Base-by-base conservation (phyloP, 2,797 vertebrate species). In the Myiothlypis chrysogaster region DNA sequence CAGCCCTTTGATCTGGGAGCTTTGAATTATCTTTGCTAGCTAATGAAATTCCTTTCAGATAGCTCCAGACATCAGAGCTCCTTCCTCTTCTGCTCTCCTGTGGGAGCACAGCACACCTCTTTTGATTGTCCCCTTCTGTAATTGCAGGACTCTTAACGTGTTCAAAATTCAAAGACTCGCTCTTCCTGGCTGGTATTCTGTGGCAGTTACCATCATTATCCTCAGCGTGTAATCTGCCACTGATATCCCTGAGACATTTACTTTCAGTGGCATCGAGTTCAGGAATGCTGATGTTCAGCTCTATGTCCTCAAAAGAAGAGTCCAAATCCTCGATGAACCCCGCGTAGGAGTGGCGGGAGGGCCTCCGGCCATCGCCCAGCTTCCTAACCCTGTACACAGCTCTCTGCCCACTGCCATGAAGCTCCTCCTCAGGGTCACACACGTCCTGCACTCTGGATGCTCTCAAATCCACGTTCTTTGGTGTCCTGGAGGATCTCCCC, bases 321-420 rank as follows among this genome's bases (percentile, higher is more conserved):
- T 99, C 98, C 91, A 99, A 97, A 41, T 98, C 98, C 35, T 98
- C 98, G 3, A 98, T 97, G 96, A 98, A 98, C 44, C 99, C 99
- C 0, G 98, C 98, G 25, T 99, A 99, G 0, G 99, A 99, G 95
- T 99, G 99, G 63, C 98, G 98, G 91, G 99, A 99, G 37, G 97
- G 97, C 66, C 98, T 98, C 81, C 98, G 96, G 68, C 95, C 95
- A 4, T 99, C 96, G 6, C 84, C 60, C 20, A 55, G 73, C 52
- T 97, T 98, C 89, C 97, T 98, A 47, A 97, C 96, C 81, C 98
- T 98, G 70, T 98, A 97, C 52, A 98, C 96, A 2, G 78, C 97
- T 89, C 98, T 98, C 89, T 98, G 98, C 35, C 98, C 97, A 0
- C 97, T 93, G 47, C 97, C 97, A 14, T 96, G 97, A 47, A 97